Evolutionary conservation across 2,888 invertebrate genomes (phyloP), one percentile per base, ranked within the genome.

Genomic region (Clostera curtula): DNA sequence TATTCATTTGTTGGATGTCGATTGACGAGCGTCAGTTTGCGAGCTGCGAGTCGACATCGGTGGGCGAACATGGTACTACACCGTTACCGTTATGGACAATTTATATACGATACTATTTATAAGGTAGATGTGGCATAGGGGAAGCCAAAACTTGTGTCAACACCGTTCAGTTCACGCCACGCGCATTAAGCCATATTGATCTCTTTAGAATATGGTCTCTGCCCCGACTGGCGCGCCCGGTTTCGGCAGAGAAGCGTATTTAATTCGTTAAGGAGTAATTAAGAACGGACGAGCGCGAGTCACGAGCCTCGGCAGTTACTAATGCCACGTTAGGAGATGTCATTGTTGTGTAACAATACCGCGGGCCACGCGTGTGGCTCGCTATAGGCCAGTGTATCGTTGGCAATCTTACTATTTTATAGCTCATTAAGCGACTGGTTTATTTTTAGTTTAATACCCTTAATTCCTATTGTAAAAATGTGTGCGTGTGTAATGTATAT

Each of bases 351-450:
- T 57, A 62, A 52, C 57, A 49, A 53, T 35, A 50, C 36, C 30
- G 31, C 49, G 55, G 43, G 44, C 13, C 43, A 53, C 60, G 59
- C 3, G 23, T 15, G 3, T 9, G 14, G 52, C 56, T 59, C 42
- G 40, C 59, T 19, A 30, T 66, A 70, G 82, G 82, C 82, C 82
- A 83, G 82, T 83, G 76, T 76, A 72, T 64, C 61, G 73, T 74
- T 75, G 82, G 82, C 82, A 64, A 77, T 68, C 66, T 69, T 66
- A 67, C 60, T 77, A 79, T 69, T 65, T 72, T 73, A 62, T 77
- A 79, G 76, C 66, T 77, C 69, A 74, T 65, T 80, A 77, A 82
- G 82, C 70, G 82, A 82, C 82, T 82, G 82, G 77, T 70, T 79
- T 79, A 71, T 55, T 72, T 74, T 70, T 76, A 74, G 67, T 76